A percentile compares a stretch with the other conserved stretches of the same genome.
These are phyloP conservation scores for Amniataba percoides DNA, from an alignment of 2,797 vertebrate genomes.

Conservation along the genomic window DNA sequence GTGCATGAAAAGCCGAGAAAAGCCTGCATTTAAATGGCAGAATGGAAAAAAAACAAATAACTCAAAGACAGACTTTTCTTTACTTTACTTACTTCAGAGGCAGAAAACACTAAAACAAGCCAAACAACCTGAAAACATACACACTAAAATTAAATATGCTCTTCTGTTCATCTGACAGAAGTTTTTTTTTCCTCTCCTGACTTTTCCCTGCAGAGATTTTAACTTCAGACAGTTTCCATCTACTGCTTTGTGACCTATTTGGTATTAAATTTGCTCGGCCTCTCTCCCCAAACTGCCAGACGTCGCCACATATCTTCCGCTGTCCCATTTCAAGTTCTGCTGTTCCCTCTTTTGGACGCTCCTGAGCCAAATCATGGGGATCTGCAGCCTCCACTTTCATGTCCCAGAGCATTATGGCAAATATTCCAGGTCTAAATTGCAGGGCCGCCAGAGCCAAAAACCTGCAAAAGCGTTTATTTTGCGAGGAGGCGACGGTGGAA, in stretches of 20 bases:
- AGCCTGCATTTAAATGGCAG: not conserved
- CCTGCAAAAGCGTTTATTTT: conserved; percentile 35
- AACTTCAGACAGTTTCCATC: not conserved
- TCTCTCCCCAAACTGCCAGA: not conserved
- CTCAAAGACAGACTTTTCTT: not conserved
- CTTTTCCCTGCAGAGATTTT: not conserved
- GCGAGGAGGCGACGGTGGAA: conserved; percentile 1
- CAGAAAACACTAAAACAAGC: not conserved
- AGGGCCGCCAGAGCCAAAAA: conserved; percentile 14
- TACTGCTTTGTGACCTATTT: not conserved
- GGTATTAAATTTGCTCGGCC: not conserved
- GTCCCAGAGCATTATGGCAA: conserved; percentile 3
- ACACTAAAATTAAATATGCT: not conserved
- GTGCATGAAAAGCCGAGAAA: not conserved
- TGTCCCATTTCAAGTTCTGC: not conserved
- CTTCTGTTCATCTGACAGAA: not conserved
- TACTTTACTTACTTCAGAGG: too few species aligned
- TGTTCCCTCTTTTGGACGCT: not conserved
- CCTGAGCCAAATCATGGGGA: not conserved
- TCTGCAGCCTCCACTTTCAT: not conserved
- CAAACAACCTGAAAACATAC: not conserved
- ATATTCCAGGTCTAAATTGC: conserved; percentile 17
- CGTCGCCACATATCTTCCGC: not conserved
- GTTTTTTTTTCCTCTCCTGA: not conserved
- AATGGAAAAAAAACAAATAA: conserved; percentile 17